phyloP scores from a whole-genome alignment of 2,113 vertebrate genomes.

The Herpetotheres cachinnans region DNA sequence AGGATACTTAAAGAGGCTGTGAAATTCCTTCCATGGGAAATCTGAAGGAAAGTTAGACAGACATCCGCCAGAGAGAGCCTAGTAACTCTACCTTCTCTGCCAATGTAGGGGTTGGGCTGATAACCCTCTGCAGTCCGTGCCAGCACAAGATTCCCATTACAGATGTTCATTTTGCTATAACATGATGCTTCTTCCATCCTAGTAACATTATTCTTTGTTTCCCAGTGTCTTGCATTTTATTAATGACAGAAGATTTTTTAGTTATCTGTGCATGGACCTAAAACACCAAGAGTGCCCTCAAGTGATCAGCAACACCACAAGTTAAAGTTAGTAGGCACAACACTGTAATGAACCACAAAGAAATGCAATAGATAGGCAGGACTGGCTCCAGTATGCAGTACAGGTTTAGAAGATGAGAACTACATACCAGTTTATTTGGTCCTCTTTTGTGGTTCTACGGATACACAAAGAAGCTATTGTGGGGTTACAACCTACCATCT shows the following conservation, averaged over 20 bases:
- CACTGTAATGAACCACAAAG: background rate
- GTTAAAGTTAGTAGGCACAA: background rate
- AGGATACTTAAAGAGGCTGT: constrained; percentile 12
- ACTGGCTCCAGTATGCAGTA: background rate
- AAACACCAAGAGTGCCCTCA: constrained; percentile 51
- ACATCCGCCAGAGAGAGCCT: background rate
- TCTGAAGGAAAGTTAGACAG: constrained; percentile 24
- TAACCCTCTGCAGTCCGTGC: background rate
- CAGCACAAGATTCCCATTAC: background rate
- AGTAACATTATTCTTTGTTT: background rate
- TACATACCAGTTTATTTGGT: accelerated
- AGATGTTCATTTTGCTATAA: background rate
- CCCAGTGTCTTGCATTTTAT: background rate
- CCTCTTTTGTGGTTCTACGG: background rate
- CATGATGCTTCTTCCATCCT: background rate
- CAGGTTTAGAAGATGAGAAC: background rate
- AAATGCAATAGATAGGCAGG: background rate
- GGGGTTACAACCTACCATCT: background rate
- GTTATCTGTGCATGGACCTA: background rate
- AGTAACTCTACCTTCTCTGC: background rate
- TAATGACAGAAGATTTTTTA: background rate
- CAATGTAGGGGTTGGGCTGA: background rate
- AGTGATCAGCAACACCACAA: constrained; percentile 13
- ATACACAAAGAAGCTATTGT: background rate
- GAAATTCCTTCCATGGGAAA: constrained; percentile 36